Evolutionary conservation across 1,140 invertebrate species (phyloP), one percentile per base, ranked within the genome.

Genomic region (Dermatophagoides farinae): DNA sequence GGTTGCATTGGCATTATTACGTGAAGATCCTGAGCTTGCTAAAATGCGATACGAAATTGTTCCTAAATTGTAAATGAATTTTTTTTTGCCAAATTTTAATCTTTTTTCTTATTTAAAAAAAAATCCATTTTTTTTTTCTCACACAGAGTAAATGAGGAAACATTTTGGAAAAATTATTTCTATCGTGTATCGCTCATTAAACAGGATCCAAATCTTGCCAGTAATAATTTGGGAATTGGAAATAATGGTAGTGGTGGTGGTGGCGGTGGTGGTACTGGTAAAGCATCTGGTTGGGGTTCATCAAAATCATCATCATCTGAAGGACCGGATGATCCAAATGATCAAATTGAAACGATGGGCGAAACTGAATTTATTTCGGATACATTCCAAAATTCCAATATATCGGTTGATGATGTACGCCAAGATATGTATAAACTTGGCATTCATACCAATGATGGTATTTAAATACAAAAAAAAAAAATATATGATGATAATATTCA

Each of bases 101-200:
- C n/a, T n/a, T n/a, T 50, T 18, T 18, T 39, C 14, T 5, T 16
- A 5, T 20, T 20, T 2, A 44, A n/a, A 44, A 44, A 44, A 44
- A n/a, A 16, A 44, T 61, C 37, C n/a, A 41, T 4, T 25, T 43
- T 41, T n/a, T 10, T 25, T 47, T 18, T 52, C 31, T 59, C 65
- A 31, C 77, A 51, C 73, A 96, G 91, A 69, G 88, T 97, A 68
- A 90, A 82, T 68, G 95, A 98, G 77, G 91, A 97, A 75, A 86
- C 85, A 69, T 98, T 99, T 76, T 99, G 93, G 95, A 81, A 89
- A 68, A 99, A 98, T 77, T 99, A 98, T 73, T 97, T 97, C 77
- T 99, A 99, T 76, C 86, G 93, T 70, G 87, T 98, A 62, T 93
- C 88, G 65, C 80, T 99, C 37, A 88, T 98, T 68, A 90, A 91